phyloP scores from a whole-genome alignment of 2,888 invertebrate genomes.

The Sialis lutaria region DNA sequence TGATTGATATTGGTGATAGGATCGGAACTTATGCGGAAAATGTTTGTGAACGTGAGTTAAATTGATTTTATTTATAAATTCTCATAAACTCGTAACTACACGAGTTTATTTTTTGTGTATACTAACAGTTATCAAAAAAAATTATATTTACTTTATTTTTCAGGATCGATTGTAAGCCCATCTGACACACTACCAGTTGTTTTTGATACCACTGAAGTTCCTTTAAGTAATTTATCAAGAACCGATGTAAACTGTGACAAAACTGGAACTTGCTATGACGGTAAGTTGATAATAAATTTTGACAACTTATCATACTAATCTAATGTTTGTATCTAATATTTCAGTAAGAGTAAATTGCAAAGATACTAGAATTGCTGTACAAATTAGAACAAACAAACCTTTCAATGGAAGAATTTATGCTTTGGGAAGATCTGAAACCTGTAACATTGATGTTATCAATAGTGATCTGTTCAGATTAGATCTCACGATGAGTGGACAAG shows the following conservation, averaged over 20 bases:
- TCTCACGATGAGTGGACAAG: constrained; percentile 83
- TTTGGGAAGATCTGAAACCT: constrained; percentile 82
- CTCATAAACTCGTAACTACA: neutral
- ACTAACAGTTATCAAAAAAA: neutral
- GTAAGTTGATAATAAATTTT: constrained; percentile 31
- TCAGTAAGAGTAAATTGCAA: constrained; percentile 86
- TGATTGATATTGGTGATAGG: constrained; percentile 80
- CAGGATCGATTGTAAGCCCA: constrained; percentile 15
- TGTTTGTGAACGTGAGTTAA: constrained; percentile 66
- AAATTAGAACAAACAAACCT: constrained; percentile 82
- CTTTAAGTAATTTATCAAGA: constrained; percentile 55
- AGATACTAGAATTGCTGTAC: constrained; percentile 83
- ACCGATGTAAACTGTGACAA: constrained; percentile 82
- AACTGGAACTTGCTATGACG: constrained; percentile 88
- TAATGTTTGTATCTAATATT: constrained; percentile 12
- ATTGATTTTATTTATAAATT: neutral
- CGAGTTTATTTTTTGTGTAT: too few relatives aligned
- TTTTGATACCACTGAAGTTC: constrained; percentile 62
- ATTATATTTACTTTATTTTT: constrained; percentile 5
- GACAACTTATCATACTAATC: neutral
- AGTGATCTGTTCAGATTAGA: constrained; percentile 84
- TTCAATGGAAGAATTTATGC: constrained; percentile 92
- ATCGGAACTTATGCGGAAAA: constrained; percentile 84
- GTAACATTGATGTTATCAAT: constrained; percentile 85
- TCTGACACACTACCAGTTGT: constrained; percentile 51